A percentile compares a stretch with the other conserved stretches of the same genome.
These are phyloP conservation scores for Yponomeuta evonymella DNA, from an alignment of 2,888 invertebrate genomes.

Conservation along the genomic window DNA sequence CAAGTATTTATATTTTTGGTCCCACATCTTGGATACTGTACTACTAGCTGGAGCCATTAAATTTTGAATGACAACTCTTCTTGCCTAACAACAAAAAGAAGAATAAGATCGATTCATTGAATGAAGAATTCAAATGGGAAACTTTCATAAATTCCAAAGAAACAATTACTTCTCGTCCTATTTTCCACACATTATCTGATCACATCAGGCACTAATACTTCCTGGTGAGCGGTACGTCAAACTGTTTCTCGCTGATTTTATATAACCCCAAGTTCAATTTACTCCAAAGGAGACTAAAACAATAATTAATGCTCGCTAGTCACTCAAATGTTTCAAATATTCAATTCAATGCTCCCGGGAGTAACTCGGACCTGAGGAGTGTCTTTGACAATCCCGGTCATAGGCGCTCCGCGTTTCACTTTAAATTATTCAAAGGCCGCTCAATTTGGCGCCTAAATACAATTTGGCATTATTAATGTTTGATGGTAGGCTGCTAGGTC, in stretches of 20 bases:
- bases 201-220: too few species aligned
- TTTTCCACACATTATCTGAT: too few species aligned
- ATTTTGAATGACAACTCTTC: too few species aligned
- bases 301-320: constrained; percentile 12
- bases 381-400: neutral
- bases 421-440: neutral
- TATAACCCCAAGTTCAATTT: neutral
- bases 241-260: neutral
- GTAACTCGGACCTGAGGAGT: neutral
- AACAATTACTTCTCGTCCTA: too few species aligned
- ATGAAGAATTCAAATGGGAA: too few species aligned
- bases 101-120: too few species aligned
- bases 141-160: too few species aligned
- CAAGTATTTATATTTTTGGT: too few species aligned
- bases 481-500: neutral
- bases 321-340: constrained; percentile 11
- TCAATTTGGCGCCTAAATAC: neutral
- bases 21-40: too few species aligned
- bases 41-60: too few species aligned
- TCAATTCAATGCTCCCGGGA: constrained; percentile 4
- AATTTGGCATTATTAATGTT: neutral
- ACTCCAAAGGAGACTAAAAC: neutral
- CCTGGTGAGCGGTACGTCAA: neutral
- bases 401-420: constrained; percentile 1
- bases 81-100: too few species aligned